Evolutionary conservation across 2,888 invertebrate genomes (phyloP).

Genomic region (Scelioninae gen. 2): DNA sequence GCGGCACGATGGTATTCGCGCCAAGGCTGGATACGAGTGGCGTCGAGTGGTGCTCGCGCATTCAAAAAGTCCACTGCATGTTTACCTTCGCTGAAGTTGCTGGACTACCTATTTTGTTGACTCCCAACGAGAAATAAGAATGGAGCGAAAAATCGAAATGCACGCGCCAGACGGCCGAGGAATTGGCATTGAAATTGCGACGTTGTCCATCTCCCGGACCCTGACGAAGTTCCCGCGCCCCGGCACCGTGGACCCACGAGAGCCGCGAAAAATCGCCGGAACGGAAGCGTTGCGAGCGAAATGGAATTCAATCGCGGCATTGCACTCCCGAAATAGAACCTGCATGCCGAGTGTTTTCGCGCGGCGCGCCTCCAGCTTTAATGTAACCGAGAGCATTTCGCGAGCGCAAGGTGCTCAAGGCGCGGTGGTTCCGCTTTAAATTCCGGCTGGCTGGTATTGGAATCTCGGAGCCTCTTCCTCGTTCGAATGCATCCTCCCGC

Average conservation of each 20-base stretch:
- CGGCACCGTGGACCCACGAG: neutral
- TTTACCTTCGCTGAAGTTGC: slow-evolving; percentile 53
- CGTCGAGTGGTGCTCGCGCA: slow-evolving; percentile 53
- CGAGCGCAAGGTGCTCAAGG: slow-evolving; percentile 33
- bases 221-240: too few relatives aligned
- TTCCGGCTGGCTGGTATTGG: slow-evolving; percentile 43
- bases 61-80: slow-evolving; percentile 55
- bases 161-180: too few relatives aligned
- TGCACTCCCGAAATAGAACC: slow-evolving; percentile 52
- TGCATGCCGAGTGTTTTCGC: slow-evolving; percentile 26
- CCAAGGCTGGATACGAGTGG: slow-evolving; percentile 57
- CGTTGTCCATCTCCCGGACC: too few relatives aligned
- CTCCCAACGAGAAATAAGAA: slow-evolving; percentile 9
- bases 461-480: slow-evolving; percentile 51
- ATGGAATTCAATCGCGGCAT: slow-evolving; percentile 37
- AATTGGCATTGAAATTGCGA: too few relatives aligned
- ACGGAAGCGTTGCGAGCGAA: slow-evolving; percentile 26
- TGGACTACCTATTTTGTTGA: slow-evolving; percentile 53
- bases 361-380: slow-evolving; percentile 50
- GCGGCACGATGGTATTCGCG: slow-evolving; percentile 56
- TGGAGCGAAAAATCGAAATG: neutral
- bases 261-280: slow-evolving; percentile 12
- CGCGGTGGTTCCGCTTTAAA: slow-evolving; percentile 56
- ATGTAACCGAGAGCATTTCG: slow-evolving; percentile 36
- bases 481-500: slow-evolving; percentile 48